These are phyloP conservation scores for Meiosimyza platycephala DNA, from an alignment of 2,888 invertebrate species.

Conservation along the genomic window DNA sequence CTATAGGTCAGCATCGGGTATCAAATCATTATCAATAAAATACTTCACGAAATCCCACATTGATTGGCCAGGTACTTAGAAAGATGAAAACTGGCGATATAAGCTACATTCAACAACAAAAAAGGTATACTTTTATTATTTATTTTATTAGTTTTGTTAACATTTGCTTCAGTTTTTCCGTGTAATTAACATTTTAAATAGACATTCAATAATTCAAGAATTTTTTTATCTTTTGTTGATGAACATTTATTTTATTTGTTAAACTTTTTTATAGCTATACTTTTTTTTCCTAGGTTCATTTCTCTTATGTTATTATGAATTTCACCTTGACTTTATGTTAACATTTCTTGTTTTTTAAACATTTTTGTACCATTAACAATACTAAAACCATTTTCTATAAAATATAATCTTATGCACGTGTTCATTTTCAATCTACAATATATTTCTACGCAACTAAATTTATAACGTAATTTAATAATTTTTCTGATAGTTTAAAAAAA, in stretches of 20 bases:
- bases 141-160: slow-evolving; percentile 46
- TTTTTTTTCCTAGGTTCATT: slow-evolving; percentile 44
- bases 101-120: too few species aligned
- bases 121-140: too few species aligned
- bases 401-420: slow-evolving; percentile 6
- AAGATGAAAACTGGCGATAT: too few species aligned
- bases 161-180: slow-evolving; percentile 53
- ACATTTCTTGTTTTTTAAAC: slow-evolving; percentile 22
- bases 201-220: slow-evolving; percentile 49
- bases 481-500: neutral
- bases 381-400: slow-evolving; percentile 54
- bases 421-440: neutral
- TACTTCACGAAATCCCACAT: too few species aligned
- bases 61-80: too few species aligned
- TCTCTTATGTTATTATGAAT: slow-evolving; percentile 34
- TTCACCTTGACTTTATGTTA: slow-evolving; percentile 38
- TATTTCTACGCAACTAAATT: neutral
- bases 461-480: neutral
- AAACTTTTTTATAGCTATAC: slow-evolving; percentile 16
- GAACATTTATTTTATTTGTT: slow-evolving; percentile 49
- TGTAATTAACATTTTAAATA: slow-evolving; percentile 49
- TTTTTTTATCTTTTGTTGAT: slow-evolving; percentile 47
- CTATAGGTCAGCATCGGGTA: too few species aligned
- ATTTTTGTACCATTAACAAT: slow-evolving; percentile 43
- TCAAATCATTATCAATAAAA: too few species aligned